A percentile compares a stretch with the other conserved stretches of the same genome.
These are phyloP conservation scores for Drosophila bocqueti DNA, from an alignment of 1,140 invertebrate genomes.

Conservation along the genomic window DNA sequence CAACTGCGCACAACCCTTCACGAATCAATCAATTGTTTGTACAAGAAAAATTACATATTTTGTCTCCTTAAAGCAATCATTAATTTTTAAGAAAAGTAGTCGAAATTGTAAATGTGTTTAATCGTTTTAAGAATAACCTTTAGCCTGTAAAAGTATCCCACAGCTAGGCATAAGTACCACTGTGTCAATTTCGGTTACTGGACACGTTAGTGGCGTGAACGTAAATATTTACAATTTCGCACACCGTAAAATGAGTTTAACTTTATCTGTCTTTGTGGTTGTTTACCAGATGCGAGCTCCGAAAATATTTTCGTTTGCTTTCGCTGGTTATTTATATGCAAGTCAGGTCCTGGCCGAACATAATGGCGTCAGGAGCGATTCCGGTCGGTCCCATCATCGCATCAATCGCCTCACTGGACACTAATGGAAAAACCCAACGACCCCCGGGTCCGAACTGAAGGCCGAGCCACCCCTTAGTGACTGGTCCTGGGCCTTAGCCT, in stretches of 20 bases:
- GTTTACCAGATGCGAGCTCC: slow-evolving; percentile 67
- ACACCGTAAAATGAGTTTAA: slow-evolving; percentile 81
- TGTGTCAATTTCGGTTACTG: slow-evolving; percentile 26
- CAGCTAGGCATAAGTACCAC: not conserved
- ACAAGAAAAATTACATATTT: too few relatives aligned
- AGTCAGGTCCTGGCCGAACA: slow-evolving; percentile 67
- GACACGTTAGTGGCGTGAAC: slow-evolving; percentile 31
- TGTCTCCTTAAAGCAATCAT: too few relatives aligned
- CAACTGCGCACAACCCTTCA: too few relatives aligned
- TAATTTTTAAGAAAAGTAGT: too few relatives aligned
- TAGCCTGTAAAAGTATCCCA: too few relatives aligned
- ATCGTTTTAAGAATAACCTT: too few relatives aligned
- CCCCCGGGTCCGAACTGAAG: slow-evolving; percentile 8
- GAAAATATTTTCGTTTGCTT: slow-evolving; percentile 68
- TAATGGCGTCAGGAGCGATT: slow-evolving; percentile 73
- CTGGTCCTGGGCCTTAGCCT: not conserved
- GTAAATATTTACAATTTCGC: slow-evolving; percentile 83
- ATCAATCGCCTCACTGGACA: slow-evolving; percentile 78
- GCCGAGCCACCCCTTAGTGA: slow-evolving; percentile 11
- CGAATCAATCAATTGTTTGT: too few relatives aligned
- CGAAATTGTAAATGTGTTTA: too few relatives aligned
- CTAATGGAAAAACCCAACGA: slow-evolving; percentile 73
- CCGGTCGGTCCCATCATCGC: slow-evolving; percentile 45
- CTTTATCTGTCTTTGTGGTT: slow-evolving; percentile 80
- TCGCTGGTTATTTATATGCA: slow-evolving; percentile 80